Base-by-base conservation (phyloP, 2,113 vertebrate genomes). In the Salvelinus fontinalis region DNA sequence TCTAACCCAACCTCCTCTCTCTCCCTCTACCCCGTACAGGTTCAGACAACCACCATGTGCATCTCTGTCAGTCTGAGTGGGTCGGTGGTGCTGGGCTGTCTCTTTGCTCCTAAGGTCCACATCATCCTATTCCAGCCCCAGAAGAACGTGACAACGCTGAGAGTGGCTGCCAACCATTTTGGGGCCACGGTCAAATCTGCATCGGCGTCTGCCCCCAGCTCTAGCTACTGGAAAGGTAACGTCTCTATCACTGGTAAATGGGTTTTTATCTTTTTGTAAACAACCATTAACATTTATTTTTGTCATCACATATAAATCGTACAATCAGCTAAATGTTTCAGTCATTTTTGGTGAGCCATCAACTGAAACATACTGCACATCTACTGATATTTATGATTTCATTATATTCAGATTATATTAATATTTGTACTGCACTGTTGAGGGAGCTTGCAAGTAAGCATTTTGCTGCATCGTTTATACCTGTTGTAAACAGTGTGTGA, bases 101-200 rank as follows among this genome's bases (percentile, higher is more conserved):
- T 98, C 86, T 98, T 98, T n/a, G 95, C 97, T 0, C 98, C 98
- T 70, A 99, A 99, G 86, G 87, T 97, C 69, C 98, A 99, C 92
- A 96, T 99, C 91, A 99, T 99, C 82, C 95, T 99, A 85, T 99
- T 99, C 91, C 98, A 99, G 91, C 98, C 98, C 0, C 97, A 99
- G 93, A 99, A 99, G 90, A 99, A 99, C 0, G 97, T 99, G 88
- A 91, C 96, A 73, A 95, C 93, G 2, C 95, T 97, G 83, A 93
- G 97, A 0, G 89, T 94, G 24, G 95, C 96, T 67, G 92, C 95
- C 64, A 93, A 94, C 75, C 95, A 96, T 60, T 97, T 96, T 82
- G 94, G 95, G 18, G 93, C 95, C 76, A 92, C 90, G 0, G 83
- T 89, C 62, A 89, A 89, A 5, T 82, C 89, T 0, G 31, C 34